Conservation (phyloP, 2,797 vertebrate genomes). For the Anguilla anguilla region DNA sequence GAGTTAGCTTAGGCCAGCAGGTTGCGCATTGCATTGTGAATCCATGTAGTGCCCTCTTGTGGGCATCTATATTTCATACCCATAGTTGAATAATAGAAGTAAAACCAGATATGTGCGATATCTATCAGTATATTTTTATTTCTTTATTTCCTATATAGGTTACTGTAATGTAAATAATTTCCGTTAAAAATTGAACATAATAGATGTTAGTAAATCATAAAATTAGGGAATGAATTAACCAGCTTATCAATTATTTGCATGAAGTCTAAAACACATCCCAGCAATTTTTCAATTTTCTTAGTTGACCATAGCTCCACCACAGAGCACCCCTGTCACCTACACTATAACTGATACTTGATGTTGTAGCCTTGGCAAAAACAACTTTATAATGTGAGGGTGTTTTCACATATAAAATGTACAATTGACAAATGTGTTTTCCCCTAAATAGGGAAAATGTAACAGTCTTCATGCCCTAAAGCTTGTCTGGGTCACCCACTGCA, state of each 20-base stretch:
- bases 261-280: background rate
- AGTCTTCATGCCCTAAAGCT: background rate
- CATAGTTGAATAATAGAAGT: background rate
- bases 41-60: slow-evolving; percentile 22
- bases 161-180: background rate
- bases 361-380: background rate
- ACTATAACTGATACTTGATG: background rate
- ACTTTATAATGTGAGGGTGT: background rate
- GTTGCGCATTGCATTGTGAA: background rate
- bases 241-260: background rate
- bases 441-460: background rate
- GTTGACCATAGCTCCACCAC: background rate
- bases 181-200: background rate
- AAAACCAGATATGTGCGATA: background rate
- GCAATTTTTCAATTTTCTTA: background rate
- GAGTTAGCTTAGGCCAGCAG: background rate
- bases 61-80: slow-evolving; percentile 1
- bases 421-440: background rate
- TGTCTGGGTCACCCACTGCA: background rate
- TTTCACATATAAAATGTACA: background rate
- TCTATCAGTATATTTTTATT: background rate
- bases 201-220: background rate
- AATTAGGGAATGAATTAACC: background rate
- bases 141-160: background rate
- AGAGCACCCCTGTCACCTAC: background rate